These are phyloP conservation scores for Grallaria varia DNA, from an alignment of 2,113 vertebrate genomes.

Conservation along the genomic window DNA sequence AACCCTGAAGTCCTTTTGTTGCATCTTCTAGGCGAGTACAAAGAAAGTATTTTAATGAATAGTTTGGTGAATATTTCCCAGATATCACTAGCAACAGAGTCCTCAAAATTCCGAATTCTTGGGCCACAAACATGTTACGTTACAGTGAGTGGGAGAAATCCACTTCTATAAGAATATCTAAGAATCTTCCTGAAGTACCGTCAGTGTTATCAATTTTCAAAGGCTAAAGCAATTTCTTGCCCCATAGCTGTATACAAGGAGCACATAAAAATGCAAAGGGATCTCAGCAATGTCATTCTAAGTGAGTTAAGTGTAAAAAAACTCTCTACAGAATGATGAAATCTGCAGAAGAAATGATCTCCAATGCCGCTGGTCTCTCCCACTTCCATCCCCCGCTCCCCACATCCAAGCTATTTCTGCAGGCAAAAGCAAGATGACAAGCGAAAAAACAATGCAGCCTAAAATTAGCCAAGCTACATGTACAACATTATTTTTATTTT, in stretches of 20 bases:
- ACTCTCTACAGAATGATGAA: background rate
- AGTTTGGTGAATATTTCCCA: background rate
- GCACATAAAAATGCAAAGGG: background rate
- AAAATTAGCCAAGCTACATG: background rate
- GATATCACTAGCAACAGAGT: background rate
- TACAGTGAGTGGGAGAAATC: background rate
- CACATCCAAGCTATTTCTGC: background rate
- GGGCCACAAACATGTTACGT: background rate
- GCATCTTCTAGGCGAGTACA: background rate
- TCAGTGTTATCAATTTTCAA: background rate
- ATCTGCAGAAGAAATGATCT: background rate
- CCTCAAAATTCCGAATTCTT: background rate
- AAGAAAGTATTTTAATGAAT: background rate
- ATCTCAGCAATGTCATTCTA: background rate
- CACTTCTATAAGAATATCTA: background rate
- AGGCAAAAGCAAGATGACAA: background rate
- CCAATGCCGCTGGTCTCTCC: background rate
- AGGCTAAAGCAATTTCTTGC: background rate
- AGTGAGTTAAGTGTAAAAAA: background rate
- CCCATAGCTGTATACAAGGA: background rate
- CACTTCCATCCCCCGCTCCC: background rate
- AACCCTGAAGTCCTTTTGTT: background rate
- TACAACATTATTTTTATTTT: constrained; percentile 9
- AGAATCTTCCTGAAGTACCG: background rate
- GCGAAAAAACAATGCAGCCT: background rate